phyloP scores from a whole-genome alignment of 2,797 vertebrate genomes.

The Capromys pilorides region DNA sequence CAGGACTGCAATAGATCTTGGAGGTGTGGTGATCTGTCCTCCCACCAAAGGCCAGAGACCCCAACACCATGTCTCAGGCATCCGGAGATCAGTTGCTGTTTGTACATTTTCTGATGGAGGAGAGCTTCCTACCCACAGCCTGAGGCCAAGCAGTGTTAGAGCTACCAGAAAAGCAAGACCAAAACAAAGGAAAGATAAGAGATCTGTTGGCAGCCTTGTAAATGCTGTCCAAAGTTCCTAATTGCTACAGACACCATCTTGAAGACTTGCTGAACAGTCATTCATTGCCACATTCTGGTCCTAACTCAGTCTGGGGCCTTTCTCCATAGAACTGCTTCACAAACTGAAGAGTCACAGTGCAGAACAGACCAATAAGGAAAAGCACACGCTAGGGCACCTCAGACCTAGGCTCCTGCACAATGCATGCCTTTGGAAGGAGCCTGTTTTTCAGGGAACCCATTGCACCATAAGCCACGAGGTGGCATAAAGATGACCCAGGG shows the following conservation, averaged over 20 bases:
- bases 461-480: neutral
- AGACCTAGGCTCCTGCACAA: neutral
- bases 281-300: neutral
- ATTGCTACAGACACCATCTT: neutral
- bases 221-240: no score
- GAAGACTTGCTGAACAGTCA: neutral
- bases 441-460: neutral
- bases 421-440: neutral
- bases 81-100: neutral
- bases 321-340: neutral
- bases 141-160: neutral
- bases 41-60: neutral
- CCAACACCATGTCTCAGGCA: no score
- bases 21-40: neutral
- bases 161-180: neutral
- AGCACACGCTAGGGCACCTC: neutral
- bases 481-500: rapidly evolving
- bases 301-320: neutral
- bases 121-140: no score
- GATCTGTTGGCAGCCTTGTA: neutral
- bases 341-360: neutral
- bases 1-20: neutral
- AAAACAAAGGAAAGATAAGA: neutral
- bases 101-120: neutral
- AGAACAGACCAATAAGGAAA: neutral